phyloP scores from a whole-genome alignment of 2,113 vertebrate species.

The Leucoraja erinaceus region DNA sequence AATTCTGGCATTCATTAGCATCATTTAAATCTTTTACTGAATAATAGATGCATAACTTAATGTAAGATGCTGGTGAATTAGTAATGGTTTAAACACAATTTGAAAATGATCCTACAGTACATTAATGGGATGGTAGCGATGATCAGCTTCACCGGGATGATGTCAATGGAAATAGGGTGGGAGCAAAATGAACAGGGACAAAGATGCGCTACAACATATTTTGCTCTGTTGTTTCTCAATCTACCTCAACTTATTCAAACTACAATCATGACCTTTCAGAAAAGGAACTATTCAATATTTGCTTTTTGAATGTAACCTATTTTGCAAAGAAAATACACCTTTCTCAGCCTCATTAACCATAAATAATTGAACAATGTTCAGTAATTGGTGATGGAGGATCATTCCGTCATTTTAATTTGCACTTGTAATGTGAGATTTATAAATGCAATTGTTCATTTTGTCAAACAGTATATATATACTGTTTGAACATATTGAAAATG shows the following conservation, averaged over 20 bases:
- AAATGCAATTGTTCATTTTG: neutral
- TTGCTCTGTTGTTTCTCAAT: neutral
- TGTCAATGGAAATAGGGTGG: neutral
- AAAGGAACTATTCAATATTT: neutral
- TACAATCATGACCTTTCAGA: neutral
- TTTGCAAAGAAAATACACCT: neutral
- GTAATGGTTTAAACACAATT: neutral
- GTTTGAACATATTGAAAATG: neutral
- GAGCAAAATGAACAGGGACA: neutral
- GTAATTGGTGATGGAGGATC: neutral
- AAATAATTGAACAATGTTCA: neutral
- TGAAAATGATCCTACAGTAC: neutral
- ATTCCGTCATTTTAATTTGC: neutral
- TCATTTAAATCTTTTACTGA: neutral
- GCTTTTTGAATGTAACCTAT: neutral
- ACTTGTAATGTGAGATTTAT: neutral
- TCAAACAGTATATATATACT: neutral
- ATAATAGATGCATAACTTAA: conserved; percentile 6
- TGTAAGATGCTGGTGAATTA: neutral
- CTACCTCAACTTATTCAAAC: neutral
- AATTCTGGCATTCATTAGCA: neutral
- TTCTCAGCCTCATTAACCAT: neutral
- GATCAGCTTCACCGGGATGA: neutral
- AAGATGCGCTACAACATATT: neutral
- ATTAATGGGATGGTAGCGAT: neutral